Conservation (phyloP, 2,113 vertebrate genomes). For the Ammodytes dubius region DNA sequence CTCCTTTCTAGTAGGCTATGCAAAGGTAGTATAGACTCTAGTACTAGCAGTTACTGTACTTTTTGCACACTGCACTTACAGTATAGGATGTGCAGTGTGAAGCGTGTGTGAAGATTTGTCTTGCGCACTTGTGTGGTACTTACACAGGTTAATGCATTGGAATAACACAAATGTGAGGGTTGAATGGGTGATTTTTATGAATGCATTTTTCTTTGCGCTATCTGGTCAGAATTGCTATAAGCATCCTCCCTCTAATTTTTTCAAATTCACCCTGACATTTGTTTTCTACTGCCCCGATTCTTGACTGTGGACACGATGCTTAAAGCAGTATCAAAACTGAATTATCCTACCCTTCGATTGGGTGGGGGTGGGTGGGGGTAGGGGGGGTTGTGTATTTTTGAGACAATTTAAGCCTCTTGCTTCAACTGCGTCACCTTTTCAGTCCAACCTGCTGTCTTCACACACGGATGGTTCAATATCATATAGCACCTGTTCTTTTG, state of each 20-base stretch:
- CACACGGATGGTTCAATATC: conserved; percentile 56
- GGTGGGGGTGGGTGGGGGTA: conserved; percentile 3
- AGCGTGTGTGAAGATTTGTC: conserved; percentile 30
- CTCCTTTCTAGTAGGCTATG: conserved; percentile 15
- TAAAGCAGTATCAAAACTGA: conserved; percentile 50
- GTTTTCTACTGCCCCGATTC: conserved; percentile 40
- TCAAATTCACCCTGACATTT: neutral
- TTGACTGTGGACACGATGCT: conserved; percentile 67
- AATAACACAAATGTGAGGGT: conserved; percentile 59
- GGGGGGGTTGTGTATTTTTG: conserved; percentile 18
- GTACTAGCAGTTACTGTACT: conserved; percentile 7
- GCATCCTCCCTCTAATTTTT: neutral
- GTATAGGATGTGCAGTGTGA: neutral
- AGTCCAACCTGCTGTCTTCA: conserved; percentile 77
- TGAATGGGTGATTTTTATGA: conserved; percentile 19
- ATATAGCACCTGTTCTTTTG: conserved; percentile 59
- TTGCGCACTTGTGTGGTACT: conserved; percentile 48
- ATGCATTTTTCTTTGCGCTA: conserved; percentile 24
- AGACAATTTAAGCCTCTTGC: conserved; percentile 58
- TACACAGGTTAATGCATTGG: conserved; percentile 63
- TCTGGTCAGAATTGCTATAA: neutral
- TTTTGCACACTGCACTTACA: conserved; percentile 18
- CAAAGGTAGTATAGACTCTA: conserved; percentile 20
- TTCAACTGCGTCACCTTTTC: conserved; percentile 65
- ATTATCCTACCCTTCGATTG: conserved; percentile 24